Base-by-base conservation (phyloP, 2,797 vertebrate species). In the Pangasius macronema region DNA sequence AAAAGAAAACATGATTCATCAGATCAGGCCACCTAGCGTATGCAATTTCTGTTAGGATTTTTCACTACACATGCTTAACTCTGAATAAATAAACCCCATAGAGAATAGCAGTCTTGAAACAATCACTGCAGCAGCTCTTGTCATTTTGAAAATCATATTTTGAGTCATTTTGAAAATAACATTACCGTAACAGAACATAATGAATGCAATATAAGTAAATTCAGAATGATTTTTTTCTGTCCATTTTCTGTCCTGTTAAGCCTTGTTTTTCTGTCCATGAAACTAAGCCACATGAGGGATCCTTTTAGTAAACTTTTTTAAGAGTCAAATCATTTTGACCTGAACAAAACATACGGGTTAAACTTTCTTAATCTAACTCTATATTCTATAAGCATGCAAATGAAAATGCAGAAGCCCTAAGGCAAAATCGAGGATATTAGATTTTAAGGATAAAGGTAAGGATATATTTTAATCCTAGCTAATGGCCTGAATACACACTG, bases 381-480 rank as follows among this genome's bases (percentile, higher is more conserved):
- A 13, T 22, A 24, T 57, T 63, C 42, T 18, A 61, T 82, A 65
- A 67, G 42, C 8, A 67, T 65, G 59, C 59, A 82, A 82, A 82
- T 82, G 27, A 46, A 65, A 11, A 20, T 5, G 2, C 9, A 83
- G 42, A 81, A 81, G 39, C 27, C 80, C 42, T 53, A 46, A 49
- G 22, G 63, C 84, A 33, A 63, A 86, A 83, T 33, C 42, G 24
- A 22, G 18, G 11, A 49, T 65, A 39, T 85, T 51, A 33, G n/a
- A 30, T 51, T 51, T 10, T 46, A 46, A 46, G 46, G 46, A 46
- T 46, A 46, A 89, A 24, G 33, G 76, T 67, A 70, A 72, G 77
- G 16, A 61, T 79, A 80, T 83, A 24, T 27, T 39, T 42, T 65
- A 85, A 84, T 83, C 81, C 6, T 13, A 53, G 84, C 59, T 88